A percentile compares a stretch with the other conserved stretches of the same genome.
phyloP scores from a whole-genome alignment of 2,797 vertebrate species.

The Neomorphus geoffroyi region DNA sequence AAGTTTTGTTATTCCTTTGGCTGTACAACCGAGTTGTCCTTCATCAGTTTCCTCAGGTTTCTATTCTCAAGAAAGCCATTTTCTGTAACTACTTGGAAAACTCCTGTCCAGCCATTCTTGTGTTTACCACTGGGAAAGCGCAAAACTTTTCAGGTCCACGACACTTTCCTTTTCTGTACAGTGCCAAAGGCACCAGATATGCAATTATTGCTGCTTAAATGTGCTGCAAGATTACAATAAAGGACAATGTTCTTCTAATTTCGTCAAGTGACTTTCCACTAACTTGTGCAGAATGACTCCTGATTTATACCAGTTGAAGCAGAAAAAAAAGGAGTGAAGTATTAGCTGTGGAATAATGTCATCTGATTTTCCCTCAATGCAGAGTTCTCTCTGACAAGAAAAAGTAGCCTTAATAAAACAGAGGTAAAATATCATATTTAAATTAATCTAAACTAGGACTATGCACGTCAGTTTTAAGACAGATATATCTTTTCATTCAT shows the following conservation, averaged over 20 bases:
- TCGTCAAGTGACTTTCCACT: neutral
- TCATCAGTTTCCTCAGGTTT: neutral
- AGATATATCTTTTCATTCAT: neutral
- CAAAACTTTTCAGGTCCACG: neutral
- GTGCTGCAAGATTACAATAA: neutral
- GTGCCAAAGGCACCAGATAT: neutral
- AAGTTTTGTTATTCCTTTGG: neutral
- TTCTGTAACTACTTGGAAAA: neutral
- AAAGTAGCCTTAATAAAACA: neutral
- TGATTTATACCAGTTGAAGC: neutral
- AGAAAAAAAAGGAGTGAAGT: neutral
- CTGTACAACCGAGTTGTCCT: neutral
- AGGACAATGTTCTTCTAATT: neutral
- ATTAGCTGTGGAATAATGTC: neutral
- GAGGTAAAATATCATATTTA: neutral
- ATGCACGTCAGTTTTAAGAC: neutral
- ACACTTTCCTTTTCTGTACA: neutral
- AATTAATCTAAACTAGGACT: neutral
- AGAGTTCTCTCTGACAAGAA: neutral
- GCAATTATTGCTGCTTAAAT: neutral
- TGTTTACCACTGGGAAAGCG: neutral
- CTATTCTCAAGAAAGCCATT: neutral
- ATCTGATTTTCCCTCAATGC: neutral
- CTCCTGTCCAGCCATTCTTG: neutral
- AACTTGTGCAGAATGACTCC: neutral